phyloP scores from a whole-genome alignment of 1,140 invertebrate genomes.

The Hylyphantes graminicola region DNA sequence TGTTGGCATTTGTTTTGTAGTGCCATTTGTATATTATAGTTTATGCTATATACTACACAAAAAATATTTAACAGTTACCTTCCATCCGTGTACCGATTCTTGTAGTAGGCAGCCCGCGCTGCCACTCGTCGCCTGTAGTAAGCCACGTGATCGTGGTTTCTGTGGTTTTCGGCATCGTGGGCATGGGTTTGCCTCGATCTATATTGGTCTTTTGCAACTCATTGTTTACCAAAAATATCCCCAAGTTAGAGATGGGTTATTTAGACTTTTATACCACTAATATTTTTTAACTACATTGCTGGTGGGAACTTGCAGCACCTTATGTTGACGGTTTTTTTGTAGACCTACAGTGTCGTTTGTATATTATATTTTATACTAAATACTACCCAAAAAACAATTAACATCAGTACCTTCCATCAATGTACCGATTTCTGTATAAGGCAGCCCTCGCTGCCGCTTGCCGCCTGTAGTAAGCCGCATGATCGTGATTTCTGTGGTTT shows the following conservation, averaged over 20 bases:
- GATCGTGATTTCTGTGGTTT: constrained; percentile 22
- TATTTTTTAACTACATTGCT: too few species aligned
- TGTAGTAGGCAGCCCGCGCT: not conserved
- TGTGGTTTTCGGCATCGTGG: constrained; percentile 38
- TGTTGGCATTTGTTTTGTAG: too few species aligned
- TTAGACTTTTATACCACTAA: too few species aligned
- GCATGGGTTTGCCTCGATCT: constrained; percentile 25
- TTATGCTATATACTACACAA: not conserved
- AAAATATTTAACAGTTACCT: too few species aligned
- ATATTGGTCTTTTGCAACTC: not conserved
- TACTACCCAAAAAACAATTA: too few species aligned
- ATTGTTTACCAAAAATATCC: too few species aligned
- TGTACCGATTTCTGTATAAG: not conserved
- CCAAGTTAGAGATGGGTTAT: too few species aligned
- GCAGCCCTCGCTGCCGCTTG: not conserved
- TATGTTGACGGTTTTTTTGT: too few species aligned
- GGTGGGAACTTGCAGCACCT: too few species aligned
- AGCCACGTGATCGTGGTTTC: constrained; percentile 16
- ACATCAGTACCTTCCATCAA: too few species aligned
- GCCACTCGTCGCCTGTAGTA: not conserved
- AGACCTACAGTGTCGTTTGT: not conserved
- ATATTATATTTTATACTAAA: not conserved
- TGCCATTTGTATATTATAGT: not conserved
- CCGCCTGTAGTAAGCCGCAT: not conserved
- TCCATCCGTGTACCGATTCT: too few species aligned